Evolutionary conservation across 2,888 invertebrate genomes (phyloP), one percentile per base, ranked within the genome.

Genomic region (Drosophila koepferae): DNA sequence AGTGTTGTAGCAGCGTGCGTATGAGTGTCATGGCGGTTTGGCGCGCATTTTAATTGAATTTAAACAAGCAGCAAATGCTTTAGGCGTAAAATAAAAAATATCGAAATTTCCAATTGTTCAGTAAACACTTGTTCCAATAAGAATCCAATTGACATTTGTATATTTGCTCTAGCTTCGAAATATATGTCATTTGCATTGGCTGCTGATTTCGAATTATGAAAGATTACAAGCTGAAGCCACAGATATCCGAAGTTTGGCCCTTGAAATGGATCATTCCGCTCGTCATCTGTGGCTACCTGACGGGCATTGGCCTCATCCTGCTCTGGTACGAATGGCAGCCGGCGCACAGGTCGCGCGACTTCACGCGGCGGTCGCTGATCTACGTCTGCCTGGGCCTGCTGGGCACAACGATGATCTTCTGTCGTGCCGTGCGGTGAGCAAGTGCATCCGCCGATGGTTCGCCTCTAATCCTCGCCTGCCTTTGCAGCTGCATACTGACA

Each of bases 401-500:
- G 6, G 53, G 76, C 10, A 23, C 83, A 1, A 34, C 79, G 3
- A 61, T 92, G 7, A 31, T 81, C 3, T 90, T 88, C 34, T 88
- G 81, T 38, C 88, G 82, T 6, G 58, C 77, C 44, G 71, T 88
- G 7, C 86, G 92, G 92, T 92, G 66, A 80, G 74, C 16, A 14
- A 2, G 2, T 2, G 6, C 12, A 23, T 34, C 18, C 10, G 9
- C 0, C n/a, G 1, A 2, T 0, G 23, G 34, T 6, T 12, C 4
- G 1, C 0, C 16, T 9, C 7, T 14, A 9, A 49, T 44, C 8
- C 20, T 2, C 44, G 7, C 4, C 34, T 38, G 12, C 12, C 10
- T 18, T 12, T 28, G 0, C 51, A 92, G 96, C 91, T 97, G 97
- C 82, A 91, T 96, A 31, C 94, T 96, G 6, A 94, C 96, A 63